Evolutionary conservation across 1,140 invertebrate genomes (phyloP), one percentile per base, ranked within the genome.

Genomic region (Sipha flava): DNA sequence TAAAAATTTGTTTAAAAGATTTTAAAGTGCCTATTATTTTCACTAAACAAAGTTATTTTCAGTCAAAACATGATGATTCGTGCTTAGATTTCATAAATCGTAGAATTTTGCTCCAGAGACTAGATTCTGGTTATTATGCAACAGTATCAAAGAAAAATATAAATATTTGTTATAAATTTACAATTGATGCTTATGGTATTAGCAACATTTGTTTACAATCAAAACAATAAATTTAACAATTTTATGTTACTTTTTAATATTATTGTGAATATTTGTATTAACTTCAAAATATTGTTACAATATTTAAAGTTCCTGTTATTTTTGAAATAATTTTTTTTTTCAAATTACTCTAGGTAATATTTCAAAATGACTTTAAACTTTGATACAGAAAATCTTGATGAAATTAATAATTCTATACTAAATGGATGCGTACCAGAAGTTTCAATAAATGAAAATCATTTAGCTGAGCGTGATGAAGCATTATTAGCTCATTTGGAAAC

Each of bases 1-100:
- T 88, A 6, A 85, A 85, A 81, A 83, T 81, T 31, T 82, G 81
- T 26, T 84, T 85, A 5, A 82, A 83, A 81, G 83, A 83, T 37
- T 85, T 84, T 79, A 86, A 87, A 68, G 79, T 86, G 43, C 79
- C 81, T 31, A 79, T 82, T 4, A 81, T 82, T 14, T 82, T 79
- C 52, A 79, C 80, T 14, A 34, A 68, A 52, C 81, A 66, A 18
- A 49, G 64, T 26, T 81, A 82, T 54, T 82, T 82, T 47, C 79
- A 82, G 26, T 82, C 81, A 26, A 79, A 79, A 54, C 14, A 29
- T n/a, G 18, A 16, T 40, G 73, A 77, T 26, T 37, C 16, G 18
- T 57, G 23, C 37, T 59, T 54, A 59, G 18, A 57, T 29, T 57
- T 4, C 40, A 43, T 59, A 26, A 59, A 54, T 77, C 49, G 49